Conservation (phyloP, 1,140 invertebrate species). For the Eubasilissa regina region DNA sequence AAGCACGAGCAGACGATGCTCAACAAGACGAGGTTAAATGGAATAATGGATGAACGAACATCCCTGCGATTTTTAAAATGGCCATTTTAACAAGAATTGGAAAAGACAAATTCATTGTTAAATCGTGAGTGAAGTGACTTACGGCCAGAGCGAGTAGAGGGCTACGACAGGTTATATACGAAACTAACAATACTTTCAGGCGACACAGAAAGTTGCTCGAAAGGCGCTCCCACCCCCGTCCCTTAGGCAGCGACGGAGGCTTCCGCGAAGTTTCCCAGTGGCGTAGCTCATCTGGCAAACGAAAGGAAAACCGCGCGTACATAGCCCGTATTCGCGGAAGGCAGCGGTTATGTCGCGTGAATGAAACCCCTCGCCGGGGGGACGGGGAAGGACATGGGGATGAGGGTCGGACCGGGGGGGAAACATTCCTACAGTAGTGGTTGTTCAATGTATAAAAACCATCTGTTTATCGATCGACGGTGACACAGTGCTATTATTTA, state of each 20-base stretch:
- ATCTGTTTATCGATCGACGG: conserved; percentile 31
- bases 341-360: conserved; percentile 36
- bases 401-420: conserved; percentile 18
- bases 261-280: conserved; percentile 13
- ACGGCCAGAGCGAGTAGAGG: no score
- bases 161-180: not conserved
- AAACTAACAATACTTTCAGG: not conserved
- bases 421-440: not conserved
- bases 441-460: not conserved
- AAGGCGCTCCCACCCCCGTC: conserved; percentile 20
- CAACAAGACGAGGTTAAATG: no score
- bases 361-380: conserved; percentile 19
- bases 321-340: conserved; percentile 29
- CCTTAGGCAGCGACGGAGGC: not conserved
- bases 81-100: no score
- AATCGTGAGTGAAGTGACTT: not conserved
- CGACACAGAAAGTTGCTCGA: conserved; percentile 29
- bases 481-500: no score
- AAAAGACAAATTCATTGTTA: not conserved
- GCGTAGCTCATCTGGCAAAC: conserved; percentile 45
- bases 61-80: no score
- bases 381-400: no score
- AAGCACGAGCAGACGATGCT: no score
- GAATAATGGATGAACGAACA: no score
- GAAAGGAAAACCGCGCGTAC: conserved; percentile 51